Evolutionary conservation across 2,797 vertebrate species (phyloP).

Genomic region (Anisognathus igniventris): DNA sequence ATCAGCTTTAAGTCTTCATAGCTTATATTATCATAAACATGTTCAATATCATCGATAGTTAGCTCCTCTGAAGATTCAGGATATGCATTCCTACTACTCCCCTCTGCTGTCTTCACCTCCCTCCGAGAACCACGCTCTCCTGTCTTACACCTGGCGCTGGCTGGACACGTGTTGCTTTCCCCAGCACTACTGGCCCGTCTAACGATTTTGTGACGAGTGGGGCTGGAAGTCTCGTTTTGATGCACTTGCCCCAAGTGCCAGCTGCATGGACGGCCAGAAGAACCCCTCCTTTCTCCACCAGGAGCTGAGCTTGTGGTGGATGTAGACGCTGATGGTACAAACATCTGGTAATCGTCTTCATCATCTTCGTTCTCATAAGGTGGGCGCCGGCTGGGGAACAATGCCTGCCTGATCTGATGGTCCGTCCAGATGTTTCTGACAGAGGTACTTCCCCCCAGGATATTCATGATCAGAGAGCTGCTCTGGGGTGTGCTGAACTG

Average conservation of each 20-base stretch:
- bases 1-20: slow-evolving; percentile 93
- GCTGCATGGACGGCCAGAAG: slow-evolving; percentile 86
- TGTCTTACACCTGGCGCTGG: slow-evolving; percentile 39
- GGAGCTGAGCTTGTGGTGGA: slow-evolving; percentile 71
- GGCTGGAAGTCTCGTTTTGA: slow-evolving; percentile 66
- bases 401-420: slow-evolving; percentile 87
- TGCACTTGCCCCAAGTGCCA: slow-evolving; percentile 85
- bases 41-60: slow-evolving; percentile 88
- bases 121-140: slow-evolving; percentile 34
- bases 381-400: slow-evolving; percentile 88
- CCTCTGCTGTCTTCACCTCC: slow-evolving; percentile 47
- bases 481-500: slow-evolving; percentile 69
- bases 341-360: slow-evolving; percentile 95
- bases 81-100: slow-evolving; percentile 73
- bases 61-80: slow-evolving; percentile 88
- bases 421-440: slow-evolving; percentile 91
- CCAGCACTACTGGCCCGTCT: slow-evolving; percentile 91
- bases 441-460: slow-evolving; percentile 74
- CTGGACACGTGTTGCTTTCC: slow-evolving; percentile 76
- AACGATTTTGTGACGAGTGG: slow-evolving; percentile 77
- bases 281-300: slow-evolving; percentile 67
- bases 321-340: slow-evolving; percentile 83
- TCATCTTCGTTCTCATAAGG: slow-evolving; percentile 86
- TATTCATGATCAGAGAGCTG: slow-evolving; percentile 55
- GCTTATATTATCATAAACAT: slow-evolving; percentile 97